Percentiles rank a stretch among this genome's conserved stretches.
Evolutionary conservation across 64 coral and sea anemone species (phyloP).

Genomic region (Stichodactyla mertensii): DNA sequence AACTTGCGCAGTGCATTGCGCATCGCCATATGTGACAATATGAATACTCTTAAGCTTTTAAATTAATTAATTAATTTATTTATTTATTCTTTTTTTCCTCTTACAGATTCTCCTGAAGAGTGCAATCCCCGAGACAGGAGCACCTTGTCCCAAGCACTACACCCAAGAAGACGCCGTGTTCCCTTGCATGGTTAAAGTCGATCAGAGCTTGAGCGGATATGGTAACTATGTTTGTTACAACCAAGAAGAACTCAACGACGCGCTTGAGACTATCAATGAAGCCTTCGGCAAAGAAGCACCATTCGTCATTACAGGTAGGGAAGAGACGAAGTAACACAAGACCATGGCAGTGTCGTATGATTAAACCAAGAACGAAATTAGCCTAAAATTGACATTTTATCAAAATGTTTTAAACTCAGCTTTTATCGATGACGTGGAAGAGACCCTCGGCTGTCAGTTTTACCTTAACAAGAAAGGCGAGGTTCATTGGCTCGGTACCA

Average conservation of each 20-base stretch:
- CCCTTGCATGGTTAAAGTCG: conserved; percentile 65
- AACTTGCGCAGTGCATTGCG: no score
- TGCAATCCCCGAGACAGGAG: conserved; percentile 62
- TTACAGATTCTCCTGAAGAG: conserved; percentile 47
- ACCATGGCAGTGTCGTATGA: background rate
- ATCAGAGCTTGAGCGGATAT: conserved; percentile 50
- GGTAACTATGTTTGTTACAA: conserved; percentile 54
- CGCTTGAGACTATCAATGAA: conserved; percentile 37
- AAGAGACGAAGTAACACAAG: no score
- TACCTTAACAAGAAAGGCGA: conserved; percentile 59
- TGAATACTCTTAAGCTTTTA: no score
- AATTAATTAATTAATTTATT: no score
- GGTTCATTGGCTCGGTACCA: conserved; percentile 49
- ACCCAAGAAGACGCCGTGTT: conserved; percentile 25
- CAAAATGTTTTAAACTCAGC: background rate
- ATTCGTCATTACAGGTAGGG: conserved; percentile 31
- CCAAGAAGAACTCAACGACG: conserved; percentile 30
- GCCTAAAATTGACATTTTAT: background rate
- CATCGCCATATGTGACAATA: no score
- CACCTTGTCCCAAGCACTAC: conserved; percentile 53
- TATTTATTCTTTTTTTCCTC: background rate
- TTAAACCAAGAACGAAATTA: background rate
- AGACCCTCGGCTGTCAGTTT: conserved; percentile 55
- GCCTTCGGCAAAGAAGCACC: conserved; percentile 34
- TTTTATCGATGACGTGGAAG: conserved; percentile 23